Conservation (phyloP, 2,888 invertebrate genomes). For the Aethes cnicana region DNA sequence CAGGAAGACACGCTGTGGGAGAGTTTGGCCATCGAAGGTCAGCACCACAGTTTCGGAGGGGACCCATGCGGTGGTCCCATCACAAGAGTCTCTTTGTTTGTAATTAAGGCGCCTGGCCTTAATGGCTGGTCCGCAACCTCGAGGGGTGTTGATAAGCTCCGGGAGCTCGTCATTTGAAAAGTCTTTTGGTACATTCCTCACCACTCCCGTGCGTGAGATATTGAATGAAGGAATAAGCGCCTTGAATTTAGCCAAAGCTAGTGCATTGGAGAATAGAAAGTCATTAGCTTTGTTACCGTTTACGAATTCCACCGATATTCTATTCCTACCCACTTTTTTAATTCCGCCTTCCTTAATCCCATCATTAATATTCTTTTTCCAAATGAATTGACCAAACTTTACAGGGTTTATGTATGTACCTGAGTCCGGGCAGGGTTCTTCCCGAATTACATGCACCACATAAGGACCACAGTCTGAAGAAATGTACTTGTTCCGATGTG, state of each 20-base stretch:
- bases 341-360: neutral
- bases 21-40: neutral
- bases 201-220: neutral
- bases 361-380: neutral
- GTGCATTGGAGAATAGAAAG: neutral
- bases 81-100: neutral
- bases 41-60: neutral
- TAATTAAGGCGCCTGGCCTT: neutral
- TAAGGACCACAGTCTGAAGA: no score
- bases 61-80: neutral
- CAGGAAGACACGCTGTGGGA: neutral
- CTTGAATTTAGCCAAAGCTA: neutral
- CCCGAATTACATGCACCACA: no score
- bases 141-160: neutral
- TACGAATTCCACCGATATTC: neutral
- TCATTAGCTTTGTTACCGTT: neutral
- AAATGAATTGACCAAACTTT: neutral
- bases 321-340: neutral
- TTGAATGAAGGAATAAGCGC: neutral
- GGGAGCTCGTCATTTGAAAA: neutral
- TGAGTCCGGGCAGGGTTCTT: no score
- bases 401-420: no score
- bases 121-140: neutral
- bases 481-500: no score
- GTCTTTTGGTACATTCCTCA: neutral